These are phyloP conservation scores for Netelia virgata DNA, from an alignment of 2,888 invertebrate genomes.

Conservation along the genomic window DNA sequence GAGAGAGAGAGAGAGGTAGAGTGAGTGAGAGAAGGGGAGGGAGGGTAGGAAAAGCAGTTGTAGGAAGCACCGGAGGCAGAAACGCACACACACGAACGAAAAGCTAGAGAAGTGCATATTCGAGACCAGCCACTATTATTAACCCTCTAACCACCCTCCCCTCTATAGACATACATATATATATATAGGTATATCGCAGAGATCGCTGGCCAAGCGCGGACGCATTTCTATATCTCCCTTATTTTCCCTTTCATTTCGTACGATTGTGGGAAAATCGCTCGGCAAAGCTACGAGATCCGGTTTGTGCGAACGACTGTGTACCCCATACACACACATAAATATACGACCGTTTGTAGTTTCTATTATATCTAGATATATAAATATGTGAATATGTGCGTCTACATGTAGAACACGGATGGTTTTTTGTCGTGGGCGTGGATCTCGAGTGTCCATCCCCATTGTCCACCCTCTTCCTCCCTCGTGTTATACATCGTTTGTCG, in stretches of 20 bases:
- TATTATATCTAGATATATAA: not conserved
- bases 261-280: conserved; percentile 74
- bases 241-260: conserved; percentile 54
- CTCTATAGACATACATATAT: conserved; percentile 8
- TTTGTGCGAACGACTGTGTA: conserved; percentile 3
- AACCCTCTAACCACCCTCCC: conserved; percentile 44
- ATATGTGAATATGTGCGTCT: conserved; percentile 7
- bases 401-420: conserved; percentile 29
- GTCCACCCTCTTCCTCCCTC: conserved; percentile 18
- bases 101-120: conserved; percentile 60
- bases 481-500: not conserved
- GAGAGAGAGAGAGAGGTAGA: not conserved
- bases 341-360: not conserved
- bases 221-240: conserved; percentile 45
- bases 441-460: conserved; percentile 69
- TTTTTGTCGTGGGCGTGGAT: conserved; percentile 69
- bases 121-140: conserved; percentile 60
- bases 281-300: conserved; percentile 43
- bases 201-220: conserved; percentile 48
- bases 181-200: conserved; percentile 3
- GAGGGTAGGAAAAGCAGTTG: conserved; percentile 28
- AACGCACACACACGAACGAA: conserved; percentile 7
- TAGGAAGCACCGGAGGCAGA: conserved; percentile 41
- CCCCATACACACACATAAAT: not conserved
- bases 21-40: not conserved